Evolutionary conservation across 2,797 vertebrate genomes (phyloP), one percentile per base, ranked within the genome.

Genomic region (Pagetopsis macropterus): DNA sequence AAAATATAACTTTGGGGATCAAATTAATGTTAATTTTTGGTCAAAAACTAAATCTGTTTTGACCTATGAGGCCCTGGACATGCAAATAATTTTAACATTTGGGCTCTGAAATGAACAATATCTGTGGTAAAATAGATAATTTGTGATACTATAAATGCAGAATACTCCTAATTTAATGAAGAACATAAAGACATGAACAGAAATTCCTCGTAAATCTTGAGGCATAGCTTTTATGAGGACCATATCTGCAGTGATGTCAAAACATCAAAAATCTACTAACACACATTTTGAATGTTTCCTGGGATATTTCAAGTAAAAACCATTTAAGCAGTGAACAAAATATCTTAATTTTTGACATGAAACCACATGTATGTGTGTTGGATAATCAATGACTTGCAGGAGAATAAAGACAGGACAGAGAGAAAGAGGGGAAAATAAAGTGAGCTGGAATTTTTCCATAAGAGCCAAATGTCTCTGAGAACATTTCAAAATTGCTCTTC

Each of bases 381-480:
- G 69, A 13, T 55, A 8, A 43, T 44, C 67, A 33, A 57, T 15
- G 45, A 45, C 7, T 45, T 51, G 48, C 58, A 58, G 10, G 21
- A 44, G 12, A n/a, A 65, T 61, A 33, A 46, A 55, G 64, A 64
- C 33, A 3, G 54, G 33, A 65, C 15, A 17, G 16, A 50, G 12
- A 54, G 9, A 19, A 9, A 48, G n/a, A 19, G 17, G 5, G 9
- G 17, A 1, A 5, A 37, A 56, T 37, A 9, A 13, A 50, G 12
- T 16, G 17, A 74, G 41, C 56, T 78, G 11, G 17, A 40, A 15
- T 66, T 52, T 37, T 71, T 66, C 45, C 50, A 49, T 58, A 54
- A 44, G 12, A 64, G 46, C 41, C 23, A 62, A 82, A 79, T 31
- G 60, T 84, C 83, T 75, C 76, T 57, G 60, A 86, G 73, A 48